Percentiles rank a stretch among this genome's conserved stretches.
Conservation (phyloP, 2,113 vertebrate genomes). For the Stegostoma tigrinum region DNA sequence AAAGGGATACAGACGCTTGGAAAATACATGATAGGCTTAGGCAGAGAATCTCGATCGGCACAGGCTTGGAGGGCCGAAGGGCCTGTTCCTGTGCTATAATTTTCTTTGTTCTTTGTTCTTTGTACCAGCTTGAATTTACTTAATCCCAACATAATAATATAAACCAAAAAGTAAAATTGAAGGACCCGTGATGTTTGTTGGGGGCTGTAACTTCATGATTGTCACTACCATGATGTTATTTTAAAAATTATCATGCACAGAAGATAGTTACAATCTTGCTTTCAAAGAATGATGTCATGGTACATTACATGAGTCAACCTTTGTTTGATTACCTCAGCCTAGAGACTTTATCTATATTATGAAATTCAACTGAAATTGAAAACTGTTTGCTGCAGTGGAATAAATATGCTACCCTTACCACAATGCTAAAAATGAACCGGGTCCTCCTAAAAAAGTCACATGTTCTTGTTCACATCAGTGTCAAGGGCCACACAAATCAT, state of each 20-base stretch:
- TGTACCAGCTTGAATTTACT: background rate
- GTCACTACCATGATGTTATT: background rate
- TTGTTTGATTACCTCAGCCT: constrained; percentile 6
- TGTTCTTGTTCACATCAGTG: background rate
- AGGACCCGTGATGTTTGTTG: background rate
- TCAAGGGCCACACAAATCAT: background rate
- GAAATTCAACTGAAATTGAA: background rate
- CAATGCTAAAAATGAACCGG: background rate
- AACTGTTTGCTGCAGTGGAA: background rate
- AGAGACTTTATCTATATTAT: background rate
- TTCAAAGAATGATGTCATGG: background rate
- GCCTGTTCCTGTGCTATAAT: too few species aligned
- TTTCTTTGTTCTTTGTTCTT: too few species aligned
- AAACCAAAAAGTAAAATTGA: background rate
- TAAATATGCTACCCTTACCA: background rate
- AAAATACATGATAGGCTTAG: too few species aligned
- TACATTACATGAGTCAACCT: background rate
- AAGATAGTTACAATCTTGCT: background rate
- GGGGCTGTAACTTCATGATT: background rate
- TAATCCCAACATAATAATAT: background rate
- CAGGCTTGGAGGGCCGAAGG: too few species aligned
- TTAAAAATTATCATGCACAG: background rate
- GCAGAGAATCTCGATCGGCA: too few species aligned
- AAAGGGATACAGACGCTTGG: too few species aligned
- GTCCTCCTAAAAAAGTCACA: background rate